Evolutionary conservation across 2,797 vertebrate species (phyloP), one percentile per base, ranked within the genome.

Genomic region (Smutsia temminckii): DNA sequence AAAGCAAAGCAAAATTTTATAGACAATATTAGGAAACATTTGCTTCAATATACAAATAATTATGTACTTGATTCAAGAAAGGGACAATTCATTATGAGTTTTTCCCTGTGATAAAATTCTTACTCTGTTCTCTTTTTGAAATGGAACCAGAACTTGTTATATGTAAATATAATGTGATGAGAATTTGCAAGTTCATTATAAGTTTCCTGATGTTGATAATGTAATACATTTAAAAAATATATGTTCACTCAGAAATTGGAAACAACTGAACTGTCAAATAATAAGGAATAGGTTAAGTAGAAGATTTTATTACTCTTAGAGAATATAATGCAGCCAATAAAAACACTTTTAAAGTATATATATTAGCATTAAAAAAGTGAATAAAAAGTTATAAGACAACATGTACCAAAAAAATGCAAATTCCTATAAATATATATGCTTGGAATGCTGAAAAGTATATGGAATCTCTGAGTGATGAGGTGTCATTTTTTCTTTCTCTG

Each of bases 71-170:
- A 64, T 55, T 78, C 3, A 79, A 64, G 72, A 84, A 93, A 78
- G n/a, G 42, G 16, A 80, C 23, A 46, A 46, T 46, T 46, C 79
- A 74, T 68, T 29, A 4, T 46, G 34, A 88, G 13, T 71, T 29
- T 92, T 95, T 77, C 25, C 21, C 27, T 69, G 29, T 92, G 53
- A 20, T 83, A 91, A 75, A 93, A 92, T 61, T 88, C 34, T 25
- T 86, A 5, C 66, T 91, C 87, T 81, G 42, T 27, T 59, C 5
- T 63, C 46, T 69, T 78, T 13, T 78, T 78, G 20, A 95, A 88
- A 61, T 86, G 55, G 64, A 10, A 63, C 32, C 9, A 75, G 17
- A 78, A 75, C n/a, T 63, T 75, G 71, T 94, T 78, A 64, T 69
- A 42, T 79, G 59, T 53, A 80, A 91, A 57, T 78, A 55, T 23